Conservation (phyloP, 2,797 vertebrate species). For the Anabas testudineus region DNA sequence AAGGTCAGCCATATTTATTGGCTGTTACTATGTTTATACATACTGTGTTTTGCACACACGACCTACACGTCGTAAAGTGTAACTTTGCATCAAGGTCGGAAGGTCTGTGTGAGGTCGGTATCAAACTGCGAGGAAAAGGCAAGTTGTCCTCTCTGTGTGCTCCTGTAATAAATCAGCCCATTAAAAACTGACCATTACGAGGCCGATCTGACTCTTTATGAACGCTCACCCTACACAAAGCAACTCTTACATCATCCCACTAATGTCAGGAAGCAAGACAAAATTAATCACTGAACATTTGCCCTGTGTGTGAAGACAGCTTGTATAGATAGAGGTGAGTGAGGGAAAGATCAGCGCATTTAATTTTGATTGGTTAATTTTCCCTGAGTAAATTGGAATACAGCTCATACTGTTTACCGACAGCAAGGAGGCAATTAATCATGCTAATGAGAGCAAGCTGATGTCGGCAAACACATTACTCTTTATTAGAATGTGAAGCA, state of each 20-base stretch:
- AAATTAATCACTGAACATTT: constrained; percentile 51
- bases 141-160: constrained; percentile 1
- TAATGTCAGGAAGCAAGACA: constrained; percentile 35
- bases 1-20: constrained; percentile 38
- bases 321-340: constrained; percentile 26
- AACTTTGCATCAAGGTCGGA: constrained; percentile 51
- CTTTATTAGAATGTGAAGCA: constrained; percentile 70
- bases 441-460: constrained; percentile 83
- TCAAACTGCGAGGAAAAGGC: constrained; percentile 7
- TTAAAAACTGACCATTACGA: constrained; percentile 53
- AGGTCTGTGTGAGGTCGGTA: constrained; percentile 12
- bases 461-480: constrained; percentile 77
- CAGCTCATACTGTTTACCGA: constrained; percentile 80
- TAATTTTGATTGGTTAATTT: constrained; percentile 79
- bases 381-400: constrained; percentile 79
- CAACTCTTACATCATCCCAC: constrained; percentile 35
- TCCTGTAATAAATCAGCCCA: constrained; percentile 43
- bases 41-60: constrained; percentile 29
- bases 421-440: constrained; percentile 86
- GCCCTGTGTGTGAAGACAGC: constrained; percentile 40
- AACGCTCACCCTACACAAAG: constrained; percentile 30
- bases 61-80: constrained; percentile 37
- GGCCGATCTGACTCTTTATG: constrained; percentile 36
- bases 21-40: constrained; percentile 3
- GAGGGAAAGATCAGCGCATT: constrained; percentile 56